Conservation (phyloP, 2,888 invertebrate genomes). For the Drosophila neotestacea region DNA sequence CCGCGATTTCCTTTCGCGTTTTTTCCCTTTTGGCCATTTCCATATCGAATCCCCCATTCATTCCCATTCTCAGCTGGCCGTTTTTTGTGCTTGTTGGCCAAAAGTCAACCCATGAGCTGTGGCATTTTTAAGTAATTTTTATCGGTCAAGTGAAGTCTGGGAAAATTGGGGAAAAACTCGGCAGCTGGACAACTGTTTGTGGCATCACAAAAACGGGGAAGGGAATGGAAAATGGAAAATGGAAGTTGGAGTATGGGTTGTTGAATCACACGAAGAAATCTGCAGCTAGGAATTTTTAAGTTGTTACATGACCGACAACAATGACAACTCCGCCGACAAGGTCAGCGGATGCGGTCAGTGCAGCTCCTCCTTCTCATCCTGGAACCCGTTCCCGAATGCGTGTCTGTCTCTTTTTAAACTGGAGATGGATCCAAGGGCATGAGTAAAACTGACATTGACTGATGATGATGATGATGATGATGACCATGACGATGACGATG, state of each 20-base stretch:
- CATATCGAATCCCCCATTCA: slow-evolving; percentile 11
- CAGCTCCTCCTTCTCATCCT: not conserved
- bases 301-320: slow-evolving; percentile 57
- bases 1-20: slow-evolving; percentile 77
- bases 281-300: slow-evolving; percentile 62
- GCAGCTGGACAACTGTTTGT: slow-evolving; percentile 35
- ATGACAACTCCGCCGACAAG: slow-evolving; percentile 55
- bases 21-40: slow-evolving; percentile 25
- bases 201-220: slow-evolving; percentile 2
- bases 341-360: slow-evolving; percentile 66
- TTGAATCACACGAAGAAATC: slow-evolving; percentile 43
- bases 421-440: slow-evolving; percentile 3
- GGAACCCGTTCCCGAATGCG: slow-evolving; percentile 10
- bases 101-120: slow-evolving; percentile 84
- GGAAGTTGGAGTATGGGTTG: not conserved
- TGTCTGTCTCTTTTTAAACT: slow-evolving; percentile 16
- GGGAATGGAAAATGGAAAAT: not conserved
- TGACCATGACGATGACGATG: slow-evolving; percentile 4
- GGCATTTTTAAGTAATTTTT: slow-evolving; percentile 84
- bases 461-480: slow-evolving; percentile 35
- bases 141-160: slow-evolving; percentile 68
- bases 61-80: no score
- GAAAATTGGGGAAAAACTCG: slow-evolving; percentile 1
- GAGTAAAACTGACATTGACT: slow-evolving; percentile 48
- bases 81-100: slow-evolving; percentile 76